Evolutionary conservation across 2,113 vertebrate species (phyloP), one percentile per base, ranked within the genome.

Genomic region (Charina bottae): DNA sequence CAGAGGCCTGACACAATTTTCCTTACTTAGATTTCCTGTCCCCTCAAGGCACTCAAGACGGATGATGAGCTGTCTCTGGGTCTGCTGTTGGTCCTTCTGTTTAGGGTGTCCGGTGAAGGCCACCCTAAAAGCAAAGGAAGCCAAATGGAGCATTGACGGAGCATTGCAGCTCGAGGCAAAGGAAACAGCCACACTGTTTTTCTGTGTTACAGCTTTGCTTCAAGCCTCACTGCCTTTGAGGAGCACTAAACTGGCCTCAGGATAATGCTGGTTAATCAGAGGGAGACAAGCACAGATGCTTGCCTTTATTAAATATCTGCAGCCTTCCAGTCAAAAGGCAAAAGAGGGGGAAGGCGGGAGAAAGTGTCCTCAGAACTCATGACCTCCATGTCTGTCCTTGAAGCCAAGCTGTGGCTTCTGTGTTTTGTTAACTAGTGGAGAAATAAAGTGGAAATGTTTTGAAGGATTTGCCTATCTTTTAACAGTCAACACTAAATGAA

Each of bases 291-390:
- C 87, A 94, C 93, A 97, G 97, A 96, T 95, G 92, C 89, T 97
- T 91, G 86, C 94, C 97, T 96, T 97, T 97, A 95, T 96, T 97
- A 97, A 97, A 93, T 95, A 97, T 96, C 94, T 95, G 89, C 72
- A 96, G 84, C 58, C 53, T 85, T 91, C 42, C 0, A 17, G 91
- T 94, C 78, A 55, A 89, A 91, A 87, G 54, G 93, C 91, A 55
- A 88, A 92, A 60, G 91, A 90, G 85, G 42, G 94, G 92, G 86
- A 88, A 89, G 72, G 90, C 3, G 92, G 85, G 62, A 89, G 85
- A 94, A 90, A 87, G 83, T 90, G 68, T 91, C 60, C 10, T 93
- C 72, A 83, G 49, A 91, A 92, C 42, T 94, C 60, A 24, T 93
- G 54, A 72, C 92, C 95, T 55, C 92, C 60, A 83, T 13, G 93